Base-by-base conservation (phyloP, 2,888 invertebrate species). In the Vanessa cardui region DNA sequence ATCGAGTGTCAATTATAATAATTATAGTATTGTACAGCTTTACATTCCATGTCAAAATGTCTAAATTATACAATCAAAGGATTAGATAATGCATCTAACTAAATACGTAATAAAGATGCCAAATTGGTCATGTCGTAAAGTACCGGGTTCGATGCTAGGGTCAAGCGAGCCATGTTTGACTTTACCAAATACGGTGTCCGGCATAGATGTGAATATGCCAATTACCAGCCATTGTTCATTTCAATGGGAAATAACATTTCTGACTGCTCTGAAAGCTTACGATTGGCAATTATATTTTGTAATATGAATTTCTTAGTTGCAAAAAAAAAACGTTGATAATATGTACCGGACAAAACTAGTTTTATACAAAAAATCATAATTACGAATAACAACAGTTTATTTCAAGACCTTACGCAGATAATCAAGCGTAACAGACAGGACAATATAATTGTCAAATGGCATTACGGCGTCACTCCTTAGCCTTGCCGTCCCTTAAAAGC, bases 211-310 rank as follows among this genome's bases (percentile, higher is more conserved):
- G 70, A 71, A 70, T 70, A 74, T 68, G 72, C 73, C 75, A 75
- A 75, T 75, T 75, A 75, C 68, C 59, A 47, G 62, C 68, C 68
- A 75, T 75, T 75, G 75, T 75, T 74, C 71, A 69, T 63, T 67
- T 73, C 69, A 71, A 73, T 70, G 69, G 62, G 64, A 69, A 64
- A 58, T 69, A 63, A 66, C 66, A 39, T 21, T 47, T 69, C 66
- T 69, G 60, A 50, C 56, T 52, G 63, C 47, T 58, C 56, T 33
- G 39, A 58, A 46, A 44, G 68, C 47, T 68, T 62, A 60, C 46
- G 9, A 33, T 31, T 52, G 21, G 52, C 31, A 12, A 54, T n/a
- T 31, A n/a, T n/a, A 54, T 26, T 54, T 54, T 54, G 31, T 54
- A n/a, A 33, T 16, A 31, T 15, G 18, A 16, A n/a, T 18, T 47